phyloP scores from a whole-genome alignment of 2,888 invertebrate species.

The Chromoteleia sp. region DNA sequence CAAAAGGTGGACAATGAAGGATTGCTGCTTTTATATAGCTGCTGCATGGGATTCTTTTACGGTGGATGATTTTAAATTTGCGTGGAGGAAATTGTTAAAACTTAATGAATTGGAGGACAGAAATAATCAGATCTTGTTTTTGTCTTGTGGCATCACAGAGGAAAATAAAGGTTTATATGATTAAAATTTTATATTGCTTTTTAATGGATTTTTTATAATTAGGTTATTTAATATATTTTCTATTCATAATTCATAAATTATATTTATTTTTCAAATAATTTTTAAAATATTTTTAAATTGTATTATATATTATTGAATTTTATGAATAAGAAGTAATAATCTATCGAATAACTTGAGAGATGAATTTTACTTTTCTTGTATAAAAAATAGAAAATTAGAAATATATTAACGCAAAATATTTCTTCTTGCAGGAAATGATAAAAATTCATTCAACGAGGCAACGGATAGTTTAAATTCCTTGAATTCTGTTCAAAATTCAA shows the following conservation, averaged over 20 bases:
- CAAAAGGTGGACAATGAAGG: conserved; percentile 65
- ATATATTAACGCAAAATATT: no score
- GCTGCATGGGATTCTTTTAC: conserved; percentile 61
- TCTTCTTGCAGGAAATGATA: conserved; percentile 15
- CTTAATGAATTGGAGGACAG: conserved; percentile 51
- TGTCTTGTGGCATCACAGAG: conserved; percentile 52
- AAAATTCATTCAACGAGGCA: conserved; percentile 30
- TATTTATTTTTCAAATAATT: no score
- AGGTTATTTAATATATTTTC: no score
- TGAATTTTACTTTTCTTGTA: no score
- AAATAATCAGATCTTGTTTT: conserved; percentile 56
- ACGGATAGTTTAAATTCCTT: conserved; percentile 22
- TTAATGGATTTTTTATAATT: no score
- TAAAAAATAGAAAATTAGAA: no score
- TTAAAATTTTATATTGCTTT: no score
- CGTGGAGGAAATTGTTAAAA: conserved; percentile 59
- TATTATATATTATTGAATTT: no score
- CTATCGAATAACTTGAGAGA: no score
- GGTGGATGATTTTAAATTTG: conserved; percentile 52
- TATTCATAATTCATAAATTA: no score
- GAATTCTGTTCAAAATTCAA: conserved; percentile 9
- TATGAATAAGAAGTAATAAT: no score
- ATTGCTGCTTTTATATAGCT: conserved; percentile 58
- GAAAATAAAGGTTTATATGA: conserved; percentile 46
- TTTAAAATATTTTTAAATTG: no score